Conservation (phyloP, 2,797 vertebrate genomes). For the Tachyglossus aculeatus region DNA sequence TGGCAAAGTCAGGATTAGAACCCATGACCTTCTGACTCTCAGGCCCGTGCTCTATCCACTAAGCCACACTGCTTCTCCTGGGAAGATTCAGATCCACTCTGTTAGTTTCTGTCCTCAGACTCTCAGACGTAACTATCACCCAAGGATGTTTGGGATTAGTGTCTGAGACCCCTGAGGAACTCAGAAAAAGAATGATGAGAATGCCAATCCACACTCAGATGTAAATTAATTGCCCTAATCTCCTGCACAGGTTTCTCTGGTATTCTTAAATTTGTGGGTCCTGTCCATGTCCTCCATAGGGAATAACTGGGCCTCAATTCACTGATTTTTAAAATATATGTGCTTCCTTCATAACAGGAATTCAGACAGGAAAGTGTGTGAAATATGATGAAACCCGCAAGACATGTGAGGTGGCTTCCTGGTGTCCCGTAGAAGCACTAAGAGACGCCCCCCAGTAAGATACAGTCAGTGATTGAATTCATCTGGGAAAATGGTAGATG, state of each 20-base stretch:
- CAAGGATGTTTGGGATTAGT: no score
- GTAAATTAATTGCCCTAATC: background rate
- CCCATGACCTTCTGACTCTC: no score
- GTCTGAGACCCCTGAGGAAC: no score
- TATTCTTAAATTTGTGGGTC: no score
- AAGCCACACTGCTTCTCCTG: no score
- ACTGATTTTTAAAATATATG: slow-evolving; percentile 3
- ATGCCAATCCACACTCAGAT: background rate
- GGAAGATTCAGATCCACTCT: no score
- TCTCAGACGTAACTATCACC: no score
- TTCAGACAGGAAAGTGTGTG: slow-evolving; percentile 81
- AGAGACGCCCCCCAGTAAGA: slow-evolving; percentile 71
- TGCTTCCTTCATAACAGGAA: slow-evolving; percentile 66
- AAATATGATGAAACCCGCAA: slow-evolving; percentile 70
- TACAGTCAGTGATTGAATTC: no score
- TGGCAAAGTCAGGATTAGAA: no score
- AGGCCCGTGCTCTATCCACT: no score
- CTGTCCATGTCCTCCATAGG: background rate
- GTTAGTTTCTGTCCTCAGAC: no score
- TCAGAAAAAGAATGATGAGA: slow-evolving; percentile 43
- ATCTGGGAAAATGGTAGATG: no score
- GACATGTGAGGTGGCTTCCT: slow-evolving; percentile 81
- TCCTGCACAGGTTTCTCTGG: slow-evolving; percentile 7
- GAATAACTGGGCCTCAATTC: accelerated
- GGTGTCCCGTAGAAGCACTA: slow-evolving; percentile 80